Evolutionary conservation across 2,113 vertebrate genomes (phyloP).

Genomic region (Mola mola): DNA sequence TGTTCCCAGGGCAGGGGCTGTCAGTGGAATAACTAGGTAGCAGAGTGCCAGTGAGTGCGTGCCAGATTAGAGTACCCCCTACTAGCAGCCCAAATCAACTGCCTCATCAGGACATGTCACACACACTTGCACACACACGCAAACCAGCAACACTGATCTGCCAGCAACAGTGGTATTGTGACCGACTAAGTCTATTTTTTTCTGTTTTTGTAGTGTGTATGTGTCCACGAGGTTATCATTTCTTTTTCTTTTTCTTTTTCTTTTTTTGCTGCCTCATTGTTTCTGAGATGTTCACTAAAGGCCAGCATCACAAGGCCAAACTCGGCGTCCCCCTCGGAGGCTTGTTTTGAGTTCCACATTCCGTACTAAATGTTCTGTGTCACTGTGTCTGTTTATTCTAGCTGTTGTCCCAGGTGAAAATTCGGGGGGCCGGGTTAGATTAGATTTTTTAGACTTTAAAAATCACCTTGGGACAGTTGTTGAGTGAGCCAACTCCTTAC

Average conservation of each 20-base stretch:
- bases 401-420: conserved; percentile 8
- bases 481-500: no score
- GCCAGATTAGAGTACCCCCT: conserved; percentile 76
- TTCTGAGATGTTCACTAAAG: conserved; percentile 43
- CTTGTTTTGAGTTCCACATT: conserved; percentile 29
- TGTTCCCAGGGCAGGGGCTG: conserved; percentile 66
- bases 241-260: background rate
- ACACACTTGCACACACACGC: conserved; percentile 17
- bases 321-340: conserved; percentile 10
- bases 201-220: conserved; percentile 13
- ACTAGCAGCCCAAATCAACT: conserved; percentile 70
- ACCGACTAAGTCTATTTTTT: conserved; percentile 40
- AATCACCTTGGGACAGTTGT: no score
- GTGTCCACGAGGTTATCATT: conserved; percentile 29
- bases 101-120: conserved; percentile 60
- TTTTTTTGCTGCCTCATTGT: conserved; percentile 18
- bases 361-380: conserved; percentile 49
- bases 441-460: no score
- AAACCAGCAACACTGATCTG: conserved; percentile 37
- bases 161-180: conserved; percentile 33
- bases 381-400: conserved; percentile 29
- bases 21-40: conserved; percentile 73
- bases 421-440: no score
- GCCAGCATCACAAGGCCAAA: conserved; percentile 42
- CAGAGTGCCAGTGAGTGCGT: conserved; percentile 62